Evolutionary conservation across 2,888 invertebrate species (phyloP), one percentile per base, ranked within the genome.

Genomic region (Lomographa bimaculata): DNA sequence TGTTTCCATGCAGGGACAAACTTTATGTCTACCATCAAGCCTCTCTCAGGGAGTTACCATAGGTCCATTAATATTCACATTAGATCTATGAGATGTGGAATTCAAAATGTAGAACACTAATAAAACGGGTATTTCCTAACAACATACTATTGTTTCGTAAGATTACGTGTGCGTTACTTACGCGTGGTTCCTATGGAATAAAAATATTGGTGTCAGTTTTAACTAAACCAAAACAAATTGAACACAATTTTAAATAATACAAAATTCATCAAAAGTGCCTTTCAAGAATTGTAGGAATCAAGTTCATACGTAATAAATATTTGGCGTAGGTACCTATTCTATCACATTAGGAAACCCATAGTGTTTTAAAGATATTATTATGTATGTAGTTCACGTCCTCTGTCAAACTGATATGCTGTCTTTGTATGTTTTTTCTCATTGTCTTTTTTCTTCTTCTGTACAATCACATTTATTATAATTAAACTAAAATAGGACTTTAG

Each of bases 181-280:
- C 90, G 89, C 90, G 84, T 89, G 89, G 81, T 89, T 89, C 90
- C 90, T 90, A 89, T 84, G 86, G 69, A 82, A 86, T 81, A 89
- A 87, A 89, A 73, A 80, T 64, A 24, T 42, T 58, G 56, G 58
- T 67, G 69, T 85, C 83, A 86, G 73, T 80, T 56, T 72, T 55
- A 67, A 71, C 66, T 56, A 59, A 71, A 70, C 58, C 42, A 56
- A 59, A 59, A 51, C 10, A 23, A 42, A 52, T 43, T 28, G 7
- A 42, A 41, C 32, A 38, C 24, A 43, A 28, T 17, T 2, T 2
- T 14, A 14, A 14, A 7, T 6, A 43, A 43, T 38, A 26, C 7
- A 25, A 1, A 25, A 6, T 11, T n/a, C n/a, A 24, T 5, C 11
- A 24, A 24, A 11, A 25, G n/a, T n/a, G n/a, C n/a, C n/a, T n/a